Base-by-base conservation (phyloP, 2,888 invertebrate genomes). In the Acleris sparsana region DNA sequence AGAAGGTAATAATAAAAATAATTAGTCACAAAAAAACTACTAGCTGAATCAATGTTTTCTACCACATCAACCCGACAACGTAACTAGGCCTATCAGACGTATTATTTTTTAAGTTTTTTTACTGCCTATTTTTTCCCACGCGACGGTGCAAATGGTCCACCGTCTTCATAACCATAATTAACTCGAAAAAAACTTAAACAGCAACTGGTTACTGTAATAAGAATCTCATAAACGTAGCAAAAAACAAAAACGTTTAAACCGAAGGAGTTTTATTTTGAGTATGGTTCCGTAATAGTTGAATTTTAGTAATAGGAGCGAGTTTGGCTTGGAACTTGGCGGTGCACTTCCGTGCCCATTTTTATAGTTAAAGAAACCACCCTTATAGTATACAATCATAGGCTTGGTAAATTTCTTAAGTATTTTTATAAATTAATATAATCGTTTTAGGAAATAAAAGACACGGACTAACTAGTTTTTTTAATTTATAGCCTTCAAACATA, bases 101-200 rank as follows among this genome's bases (percentile, higher is more conserved):
- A 46, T n/a, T 17, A 46, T 46, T 17, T 46, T n/a, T 46, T 7
- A 29, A 52, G 16, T 18, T 33, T 39, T 53, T 55, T 44, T 57
- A 11, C 17, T 25, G 22, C 6, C 17, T n/a, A n/a, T 44, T 44
- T 56, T 29, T 65, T 65, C 65, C 56, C 65, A 65, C 65, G 65
- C 16, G 53, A 25, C 17, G 56, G 55, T 56, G 60, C 55, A 55
- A 64, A 64, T 53, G 48, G 53, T n/a, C 43, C 55, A 9, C 56
- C 56, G 33, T 61, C 51, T 65, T 60, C 55, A 65, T 65, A 65
- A 56, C 60, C 39, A 65, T 61, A 65, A 65, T 65, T 65, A 65
- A 56, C 51, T 51, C 51, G 51, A 52, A 55, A 56, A 55, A 51
- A 60, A 55, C 63, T 55, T 64, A 59, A 64, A 60, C 59, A 43